Conservation (phyloP, 2,113 vertebrate genomes). For the Coracopsis vasa region DNA sequence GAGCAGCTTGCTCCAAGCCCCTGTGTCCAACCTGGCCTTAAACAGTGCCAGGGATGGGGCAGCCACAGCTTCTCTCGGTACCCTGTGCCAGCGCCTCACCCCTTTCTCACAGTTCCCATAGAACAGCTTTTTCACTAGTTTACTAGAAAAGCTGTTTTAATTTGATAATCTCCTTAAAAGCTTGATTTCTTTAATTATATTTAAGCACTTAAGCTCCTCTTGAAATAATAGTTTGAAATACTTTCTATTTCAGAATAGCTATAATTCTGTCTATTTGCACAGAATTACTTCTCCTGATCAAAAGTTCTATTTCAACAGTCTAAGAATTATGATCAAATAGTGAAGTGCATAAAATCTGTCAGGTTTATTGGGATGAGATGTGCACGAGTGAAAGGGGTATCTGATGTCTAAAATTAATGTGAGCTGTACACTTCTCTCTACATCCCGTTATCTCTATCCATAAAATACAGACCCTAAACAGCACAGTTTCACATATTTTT, state of each 20-base stretch:
- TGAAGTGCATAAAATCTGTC: background rate
- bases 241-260: background rate
- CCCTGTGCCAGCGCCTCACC: background rate
- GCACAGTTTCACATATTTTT: background rate
- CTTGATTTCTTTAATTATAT: background rate
- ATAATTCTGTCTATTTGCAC: background rate
- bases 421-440: background rate
- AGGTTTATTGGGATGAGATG: background rate
- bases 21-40: background rate
- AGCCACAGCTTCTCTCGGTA: background rate
- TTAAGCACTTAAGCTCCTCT: background rate
- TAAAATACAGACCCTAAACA: background rate
- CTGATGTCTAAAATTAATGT: background rate
- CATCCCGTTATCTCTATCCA: background rate
- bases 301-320: background rate
- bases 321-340: background rate
- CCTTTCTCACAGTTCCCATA: background rate
- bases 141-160: background rate
- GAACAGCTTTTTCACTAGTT: background rate
- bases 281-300: background rate
- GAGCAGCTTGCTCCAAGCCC: too few species aligned
- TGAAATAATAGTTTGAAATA: background rate
- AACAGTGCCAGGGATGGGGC: background rate
- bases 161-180: background rate
- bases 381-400: background rate